Evolutionary conservation across 2,113 vertebrate species (phyloP), one percentile per base, ranked within the genome.

Genomic region (Sinocyclocheilus rhinocerous): DNA sequence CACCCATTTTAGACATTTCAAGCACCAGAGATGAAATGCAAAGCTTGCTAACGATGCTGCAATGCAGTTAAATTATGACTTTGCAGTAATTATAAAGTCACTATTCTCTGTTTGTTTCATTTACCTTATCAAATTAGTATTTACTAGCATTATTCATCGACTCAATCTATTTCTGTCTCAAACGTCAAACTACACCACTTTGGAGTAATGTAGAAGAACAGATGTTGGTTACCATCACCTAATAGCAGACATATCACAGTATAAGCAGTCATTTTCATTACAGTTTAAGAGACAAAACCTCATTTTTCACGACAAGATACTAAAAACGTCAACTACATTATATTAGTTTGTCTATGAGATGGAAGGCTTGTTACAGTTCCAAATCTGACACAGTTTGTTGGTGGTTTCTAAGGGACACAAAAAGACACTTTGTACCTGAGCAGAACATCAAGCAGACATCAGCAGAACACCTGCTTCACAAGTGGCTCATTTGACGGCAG

Each of bases 401-500:
- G 2, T 45, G 18, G 50, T 55, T 48, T 83, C 45, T 36, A 24
- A 70, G 45, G 26, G 81, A 83, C 63, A 67, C 36, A 83, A 83
- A 36, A 29, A 69, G 1, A 83, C 81, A 70, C 18, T 52, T 83
- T 83, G 81, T 83, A 69, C 61, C 45, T n/a, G 76, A 85, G 48
- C 45, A 69, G 76, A 76, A 36, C 76, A 69, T 84, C 76, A 79
- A 52, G 24, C 59, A 76, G 39, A 86, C 59, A 42, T 81, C 45
- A 57, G 29, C 42, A 78, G 48, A 69, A 42, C 18, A 78, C n/a
- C n/a, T 16, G 29, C 48, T n/a, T 26, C 75, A 80, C 26, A 72
- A 65, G 55, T 45, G 15, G 50, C 36, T 80, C 67, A 80, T 26
- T 7, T 67, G 42, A 59, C 8, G 59, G 20, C 42, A 73, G 36